Evolutionary conservation across 2,888 invertebrate species (phyloP), one percentile per base, ranked within the genome.

Genomic region (Morpho deidamia): DNA sequence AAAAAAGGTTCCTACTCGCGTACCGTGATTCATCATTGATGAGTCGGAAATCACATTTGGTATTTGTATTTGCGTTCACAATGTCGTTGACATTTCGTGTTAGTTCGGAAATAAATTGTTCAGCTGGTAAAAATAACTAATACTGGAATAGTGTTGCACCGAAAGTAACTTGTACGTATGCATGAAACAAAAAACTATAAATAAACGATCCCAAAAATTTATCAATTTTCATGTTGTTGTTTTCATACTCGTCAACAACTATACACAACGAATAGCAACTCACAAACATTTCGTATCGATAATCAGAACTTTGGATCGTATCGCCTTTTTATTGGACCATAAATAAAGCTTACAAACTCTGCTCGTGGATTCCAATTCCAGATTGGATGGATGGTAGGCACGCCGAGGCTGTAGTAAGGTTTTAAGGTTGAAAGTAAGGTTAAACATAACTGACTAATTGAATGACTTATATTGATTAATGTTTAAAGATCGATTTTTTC

Each of bases 31-130:
- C 83, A 78, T 82, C 74, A 77, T 74, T 70, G 34, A 65, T 47
- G 71, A 72, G 72, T 73, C 69, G 73, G 70, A 74, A 78, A 76
- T 81, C 72, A 58, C 71, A 78, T 79, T 77, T 73, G 74, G 74
- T 77, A 76, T 79, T 59, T 66, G 74, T 78, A 75, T 78, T 57
- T 66, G 74, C 75, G 73, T 76, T 68, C 71, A 67, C 69, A 66
- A 70, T 74, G 82, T 83, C 83, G 82, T 84, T 86, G 84, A 83
- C 84, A 83, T 83, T 82, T 83, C 69, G 73, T 72, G 71, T 70
- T 59, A 63, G 71, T 71, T 74, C 70, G 58, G 61, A 63, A 66
- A 65, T 65, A 63, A 48, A 42, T 46, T 40, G 43, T 47, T 58
- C 54, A 59, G 44, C 55, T 37, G 32, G 33, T 46, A 50, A 53